Evolutionary conservation across 2,113 vertebrate species (phyloP), one percentile per base, ranked within the genome.

Genomic region (Oncorhynchus mykiss): DNA sequence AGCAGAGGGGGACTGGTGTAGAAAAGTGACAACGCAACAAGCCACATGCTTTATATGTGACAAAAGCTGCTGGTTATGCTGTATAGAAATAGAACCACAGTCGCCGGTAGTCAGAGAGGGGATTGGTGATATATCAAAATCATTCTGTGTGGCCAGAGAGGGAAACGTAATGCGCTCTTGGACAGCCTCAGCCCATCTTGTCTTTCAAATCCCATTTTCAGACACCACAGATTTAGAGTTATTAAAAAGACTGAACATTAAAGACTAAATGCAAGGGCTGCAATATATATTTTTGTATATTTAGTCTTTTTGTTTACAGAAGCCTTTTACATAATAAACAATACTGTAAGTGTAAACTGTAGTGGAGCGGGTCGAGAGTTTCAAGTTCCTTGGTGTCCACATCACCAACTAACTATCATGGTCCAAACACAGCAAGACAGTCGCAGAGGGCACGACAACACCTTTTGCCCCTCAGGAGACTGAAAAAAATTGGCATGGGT

Each of bases 131-230:
- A 74, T 45, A 82, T 87, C 64, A 67, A 80, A 87, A 84, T 81
- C 62, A 75, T 76, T 82, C 72, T 78, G 76, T 85, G 54, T 73
- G 80, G 78, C 71, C 75, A 82, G 71, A 68, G 70, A 34, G 70
- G 22, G 86, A 86, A 82, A 86, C 73, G 69, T 76, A 68, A 87
- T 51, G 70, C 75, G 31, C 27, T 68, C 73, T 84, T 83, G 80
- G 76, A 86, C 64, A 68, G 78, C 66, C 73, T 76, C 75, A 68
- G 77, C 49, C 57, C 67, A 45, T 87, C 77, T 84, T 86, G 71
- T 57, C 73, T 90, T 90, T 87, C 77, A 85, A 79, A 85, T 82
- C 67, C 71, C 59, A 54, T 81, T 72, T 83, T 72, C 76, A 62
- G 79, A 90, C 73, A 87, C 81, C 77, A 71, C 3, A 51, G 70